Base-by-base conservation (phyloP, 2,888 invertebrate genomes). In the Euzophera pinguis region DNA sequence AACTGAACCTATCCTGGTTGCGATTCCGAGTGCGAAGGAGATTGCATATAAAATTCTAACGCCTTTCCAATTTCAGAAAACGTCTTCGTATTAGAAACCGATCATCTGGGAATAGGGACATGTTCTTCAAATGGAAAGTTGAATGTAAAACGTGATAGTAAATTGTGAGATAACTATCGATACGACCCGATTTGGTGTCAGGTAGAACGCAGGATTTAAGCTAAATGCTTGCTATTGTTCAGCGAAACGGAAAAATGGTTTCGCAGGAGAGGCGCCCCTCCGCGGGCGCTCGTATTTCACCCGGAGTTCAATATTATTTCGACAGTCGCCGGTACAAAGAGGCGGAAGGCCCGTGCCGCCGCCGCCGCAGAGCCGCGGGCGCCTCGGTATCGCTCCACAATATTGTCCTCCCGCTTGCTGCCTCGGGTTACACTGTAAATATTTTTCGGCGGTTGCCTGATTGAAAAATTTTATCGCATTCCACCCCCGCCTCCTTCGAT, bases 391-490 rank as follows among this genome's bases (percentile, higher is more conserved):
- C 84, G 79, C 78, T 77, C 71, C 73, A 78, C 88, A 87, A 90
- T 89, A 90, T 88, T 89, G 87, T 88, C 84, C 82, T 81, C 82
- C 74, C 64, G 69, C 71, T 71, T 65, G 69, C 63, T 74, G 86
- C 85, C 85, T 88, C 83, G 77, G 85, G 86, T 86, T 88, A 88
- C 84, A 82, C 78, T 81, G 87, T 87, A 87, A 84, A 89, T 87
- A 89, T 88, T 88, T 87, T 86, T 87, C 81, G 85, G 83, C 72
- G 80, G 84, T 77, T 76, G 81, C 78, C 79, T 88, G 88, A 89
- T 90, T 89, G 89, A 89, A 89, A 84, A 73, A 56, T 87, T 84
- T 86, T 89, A 87, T 87, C 84, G 79, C 82, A 86, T 88, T 84
- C 84, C 76, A 73, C 74, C 81, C 79, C 75, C 73, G 63, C 75